Conservation (phyloP, 2,888 invertebrate genomes). For the Operophtera brumata region DNA sequence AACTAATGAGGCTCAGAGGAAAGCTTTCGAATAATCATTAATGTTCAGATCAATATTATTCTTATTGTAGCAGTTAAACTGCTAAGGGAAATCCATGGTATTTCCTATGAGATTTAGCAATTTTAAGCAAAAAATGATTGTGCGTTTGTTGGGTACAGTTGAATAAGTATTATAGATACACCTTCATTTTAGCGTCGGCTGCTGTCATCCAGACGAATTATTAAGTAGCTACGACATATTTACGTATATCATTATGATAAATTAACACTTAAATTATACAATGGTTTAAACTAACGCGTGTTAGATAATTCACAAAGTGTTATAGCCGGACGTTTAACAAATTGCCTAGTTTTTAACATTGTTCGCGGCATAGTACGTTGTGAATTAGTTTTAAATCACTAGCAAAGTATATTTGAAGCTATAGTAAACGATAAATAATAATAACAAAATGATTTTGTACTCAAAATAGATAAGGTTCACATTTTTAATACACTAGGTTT, state of each 20-base stretch:
- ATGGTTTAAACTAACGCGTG: conserved; percentile 40
- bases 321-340: conserved; percentile 34
- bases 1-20: neutral
- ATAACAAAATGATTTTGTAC: conserved; percentile 18
- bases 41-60: neutral
- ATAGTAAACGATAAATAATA: conserved; percentile 40
- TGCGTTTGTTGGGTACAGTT: conserved; percentile 18
- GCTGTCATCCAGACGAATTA: conserved; percentile 22
- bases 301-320: conserved; percentile 43
- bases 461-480: conserved; percentile 13
- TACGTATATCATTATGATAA: conserved; percentile 44
- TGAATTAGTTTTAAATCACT: conserved; percentile 45
- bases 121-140: conserved; percentile 4
- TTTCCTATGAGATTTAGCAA: conserved; percentile 5
- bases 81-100: conserved; percentile 7
- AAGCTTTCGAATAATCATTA: neutral
- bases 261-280: conserved; percentile 54
- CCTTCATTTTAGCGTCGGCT: conserved; percentile 23
- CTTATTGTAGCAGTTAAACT: conserved; percentile 22
- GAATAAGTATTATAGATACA: conserved; percentile 1
- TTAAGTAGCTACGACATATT: conserved; percentile 35
- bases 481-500: too few relatives aligned
- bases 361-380: conserved; percentile 43
- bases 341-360: conserved; percentile 42
- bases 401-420: conserved; percentile 67